phyloP scores from a whole-genome alignment of 2,888 invertebrate genomes.

The Dendrolimus pini region DNA sequence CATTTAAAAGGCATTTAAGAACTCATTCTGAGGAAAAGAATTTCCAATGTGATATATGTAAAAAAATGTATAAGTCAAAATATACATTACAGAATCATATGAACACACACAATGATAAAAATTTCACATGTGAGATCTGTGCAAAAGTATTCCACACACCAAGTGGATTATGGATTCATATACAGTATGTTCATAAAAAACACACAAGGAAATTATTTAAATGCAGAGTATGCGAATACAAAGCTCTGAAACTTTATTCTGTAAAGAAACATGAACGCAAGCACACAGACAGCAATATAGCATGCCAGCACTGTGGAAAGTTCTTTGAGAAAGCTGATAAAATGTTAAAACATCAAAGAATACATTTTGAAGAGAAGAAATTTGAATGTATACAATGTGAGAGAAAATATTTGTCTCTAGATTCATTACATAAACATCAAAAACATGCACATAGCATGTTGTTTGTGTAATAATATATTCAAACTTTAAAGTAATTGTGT shows the following conservation, averaged over 20 bases:
- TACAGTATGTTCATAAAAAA: background rate
- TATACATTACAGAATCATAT: background rate
- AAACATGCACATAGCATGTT: background rate
- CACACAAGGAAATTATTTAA: background rate
- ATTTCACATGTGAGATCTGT: background rate
- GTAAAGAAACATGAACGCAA: background rate
- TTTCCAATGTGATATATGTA: background rate
- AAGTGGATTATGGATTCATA: background rate
- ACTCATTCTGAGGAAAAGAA: background rate
- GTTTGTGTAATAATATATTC: background rate
- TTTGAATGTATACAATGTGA: constrained; percentile 3
- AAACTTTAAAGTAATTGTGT: too few relatives aligned
- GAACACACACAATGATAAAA: background rate
- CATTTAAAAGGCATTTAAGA: background rate
- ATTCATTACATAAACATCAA: background rate
- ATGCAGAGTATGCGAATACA: background rate
- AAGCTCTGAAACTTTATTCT: background rate
- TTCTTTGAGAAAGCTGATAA: background rate
- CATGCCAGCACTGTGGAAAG: background rate
- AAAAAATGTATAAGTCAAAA: background rate
- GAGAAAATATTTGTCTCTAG: constrained; percentile 1
- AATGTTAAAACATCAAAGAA: background rate
- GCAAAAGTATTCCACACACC: background rate
- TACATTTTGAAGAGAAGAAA: background rate
- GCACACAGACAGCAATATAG: background rate